Evolutionary conservation across 1,140 invertebrate genomes (phyloP), one percentile per base, ranked within the genome.

Genomic region (Ylistrum balloti): DNA sequence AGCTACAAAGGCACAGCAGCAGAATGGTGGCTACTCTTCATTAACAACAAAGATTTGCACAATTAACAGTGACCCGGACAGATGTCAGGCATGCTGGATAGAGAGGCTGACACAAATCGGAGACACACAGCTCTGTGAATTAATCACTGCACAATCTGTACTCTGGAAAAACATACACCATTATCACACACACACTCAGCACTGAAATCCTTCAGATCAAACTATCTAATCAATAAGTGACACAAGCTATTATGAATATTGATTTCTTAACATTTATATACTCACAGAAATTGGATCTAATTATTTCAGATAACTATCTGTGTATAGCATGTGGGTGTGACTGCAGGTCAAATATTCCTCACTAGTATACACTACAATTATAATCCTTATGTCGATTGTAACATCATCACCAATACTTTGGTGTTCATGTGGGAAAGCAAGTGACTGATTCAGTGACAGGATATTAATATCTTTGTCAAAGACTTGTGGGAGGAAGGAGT

Each of bases 101-200:
- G 22, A 74, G 56, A 74, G 56, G n/a, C 22, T 28, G 56, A 74
- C 22, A 74, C 56, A 11, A 11, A 74, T 74, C 56, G 9, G 45
- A 17, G 45, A 56, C 45, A 56, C 45, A 3, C 2, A 56, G 45
- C 45, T 74, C 22, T n/a, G 17, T 17, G 17, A 74, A 74, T 74
- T 74, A 74, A 74, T 74, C 56, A 74, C 56, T 74, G 56, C 56
- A 74, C 56, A 74, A 74, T 74, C 56, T 74, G 56, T 74, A 74
- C 22, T 74, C 56, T 9, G 56, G 22, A n/a, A 48, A 74, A 74
- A 74, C 56, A 74, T 74, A 74, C 56, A n/a, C 22, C 22, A 22
- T 74, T 74, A 74, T 74, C 56, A 74, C n/a, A 74, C 45, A 74
- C 56, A 74, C 56, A 74, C 56, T 74, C n/a, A 74, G 56, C 56